Percentiles rank a stretch among this genome's conserved stretches.
Conservation (phyloP, 2,888 invertebrate species). For the Hyppa rectilinea region DNA sequence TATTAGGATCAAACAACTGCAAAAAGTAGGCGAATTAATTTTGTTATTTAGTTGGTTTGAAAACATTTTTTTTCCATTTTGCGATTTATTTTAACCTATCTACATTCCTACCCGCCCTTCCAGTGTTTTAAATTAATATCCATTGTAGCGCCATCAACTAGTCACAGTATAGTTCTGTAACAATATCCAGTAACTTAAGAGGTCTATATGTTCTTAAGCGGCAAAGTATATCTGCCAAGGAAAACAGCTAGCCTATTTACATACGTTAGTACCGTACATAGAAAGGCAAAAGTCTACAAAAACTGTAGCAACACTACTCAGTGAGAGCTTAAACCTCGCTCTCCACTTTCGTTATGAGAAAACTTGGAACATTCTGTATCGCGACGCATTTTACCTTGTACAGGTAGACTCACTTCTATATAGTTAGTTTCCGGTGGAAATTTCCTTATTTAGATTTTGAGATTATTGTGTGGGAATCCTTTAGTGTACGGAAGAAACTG, state of each 20-base stretch:
- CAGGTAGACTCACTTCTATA: slow-evolving; percentile 15
- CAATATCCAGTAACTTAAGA: not conserved
- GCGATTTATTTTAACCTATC: too few species aligned
- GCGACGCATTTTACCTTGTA: slow-evolving; percentile 30
- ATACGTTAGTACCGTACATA: slow-evolving; percentile 43
- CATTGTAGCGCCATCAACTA: too few species aligned
- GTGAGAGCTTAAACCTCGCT: slow-evolving; percentile 65
- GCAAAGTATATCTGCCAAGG: slow-evolving; percentile 3
- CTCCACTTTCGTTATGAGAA: slow-evolving; percentile 79
- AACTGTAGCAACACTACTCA: slow-evolving; percentile 60
- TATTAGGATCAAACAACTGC: too few species aligned
- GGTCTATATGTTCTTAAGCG: not conserved
- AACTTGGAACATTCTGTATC: slow-evolving; percentile 73
- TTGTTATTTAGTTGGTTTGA: too few species aligned
- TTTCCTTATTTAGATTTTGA: slow-evolving; percentile 35
- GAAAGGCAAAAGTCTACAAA: slow-evolving; percentile 62
- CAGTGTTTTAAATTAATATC: too few species aligned
- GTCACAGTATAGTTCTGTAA: not conserved
- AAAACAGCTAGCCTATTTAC: slow-evolving; percentile 46
- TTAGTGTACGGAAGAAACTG: not conserved
- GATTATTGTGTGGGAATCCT: slow-evolving; percentile 21
- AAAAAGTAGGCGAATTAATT: too few species aligned
- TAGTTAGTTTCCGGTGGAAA: slow-evolving; percentile 25
- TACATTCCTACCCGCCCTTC: too few species aligned
- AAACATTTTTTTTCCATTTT: too few species aligned